phyloP scores from a whole-genome alignment of 2,888 invertebrate species.

The Parnassius smintheus region DNA sequence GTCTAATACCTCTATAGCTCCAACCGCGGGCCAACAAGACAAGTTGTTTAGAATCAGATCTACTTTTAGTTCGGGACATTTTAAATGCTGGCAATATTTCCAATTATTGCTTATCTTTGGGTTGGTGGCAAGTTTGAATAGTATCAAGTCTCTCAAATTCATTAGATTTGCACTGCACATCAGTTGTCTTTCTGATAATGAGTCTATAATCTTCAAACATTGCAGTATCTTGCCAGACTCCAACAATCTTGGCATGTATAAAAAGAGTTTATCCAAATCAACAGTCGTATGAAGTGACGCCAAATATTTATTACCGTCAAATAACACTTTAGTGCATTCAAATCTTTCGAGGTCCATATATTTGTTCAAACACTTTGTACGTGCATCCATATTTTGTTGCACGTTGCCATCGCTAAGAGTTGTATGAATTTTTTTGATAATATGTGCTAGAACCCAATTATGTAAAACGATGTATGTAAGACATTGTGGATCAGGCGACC shows the following conservation, averaged over 20 bases:
- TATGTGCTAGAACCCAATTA: constrained; percentile 85
- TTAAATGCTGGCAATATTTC: constrained; percentile 78
- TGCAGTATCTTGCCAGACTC: constrained; percentile 69
- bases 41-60: constrained; percentile 78
- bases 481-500: constrained; percentile 75
- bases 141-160: constrained; percentile 80
- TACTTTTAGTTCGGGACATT: constrained; percentile 71
- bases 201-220: constrained; percentile 78
- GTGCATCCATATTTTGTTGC: constrained; percentile 76
- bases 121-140: constrained; percentile 81
- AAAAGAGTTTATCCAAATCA: constrained; percentile 73
- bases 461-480: constrained; percentile 83
- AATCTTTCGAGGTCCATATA: constrained; percentile 80
- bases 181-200: constrained; percentile 80
- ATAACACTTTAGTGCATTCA: constrained; percentile 74
- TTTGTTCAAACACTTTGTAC: constrained; percentile 82
- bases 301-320: constrained; percentile 80
- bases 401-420: constrained; percentile 71
- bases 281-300: constrained; percentile 82
- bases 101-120: constrained; percentile 67
- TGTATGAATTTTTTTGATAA: constrained; percentile 84
- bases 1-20: constrained; percentile 75
- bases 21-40: constrained; percentile 78
- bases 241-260: constrained; percentile 69
- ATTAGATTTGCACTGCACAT: constrained; percentile 75